phyloP scores from a whole-genome alignment of 2,113 vertebrate genomes.

The Paraplagusia blochii region DNA sequence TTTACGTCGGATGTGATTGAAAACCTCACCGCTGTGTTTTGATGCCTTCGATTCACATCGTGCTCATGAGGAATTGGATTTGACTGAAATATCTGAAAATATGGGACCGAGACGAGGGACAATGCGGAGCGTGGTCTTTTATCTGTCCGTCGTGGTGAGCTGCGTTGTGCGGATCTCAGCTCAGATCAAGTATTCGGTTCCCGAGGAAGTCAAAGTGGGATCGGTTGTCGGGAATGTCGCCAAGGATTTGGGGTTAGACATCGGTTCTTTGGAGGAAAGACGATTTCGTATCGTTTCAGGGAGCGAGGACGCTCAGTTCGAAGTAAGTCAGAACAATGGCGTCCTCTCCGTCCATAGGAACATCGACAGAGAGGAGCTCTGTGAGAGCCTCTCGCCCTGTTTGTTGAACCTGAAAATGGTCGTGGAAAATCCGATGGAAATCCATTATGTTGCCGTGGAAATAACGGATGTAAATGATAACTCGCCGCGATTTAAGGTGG shows the following conservation, averaged over 20 bases:
- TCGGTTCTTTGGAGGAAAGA: constrained; percentile 46
- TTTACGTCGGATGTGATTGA: accelerated
- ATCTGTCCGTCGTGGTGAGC: constrained; percentile 38
- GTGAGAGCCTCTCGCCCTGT: constrained; percentile 47
- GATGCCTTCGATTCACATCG: not conserved
- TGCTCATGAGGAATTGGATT: constrained; percentile 1
- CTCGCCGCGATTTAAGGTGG: constrained; percentile 56
- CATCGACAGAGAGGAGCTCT: constrained; percentile 68
- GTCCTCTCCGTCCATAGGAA: constrained; percentile 46
- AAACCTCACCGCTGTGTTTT: not conserved
- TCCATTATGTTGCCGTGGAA: constrained; percentile 67
- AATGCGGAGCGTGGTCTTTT: constrained; percentile 33
- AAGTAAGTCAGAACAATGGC: constrained; percentile 66
- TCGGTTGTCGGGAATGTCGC: constrained; percentile 69
- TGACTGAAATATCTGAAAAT: not conserved
- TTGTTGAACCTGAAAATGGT: constrained; percentile 62
- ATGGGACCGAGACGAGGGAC: constrained; percentile 63
- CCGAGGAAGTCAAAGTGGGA: constrained; percentile 63
- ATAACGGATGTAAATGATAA: constrained; percentile 69
- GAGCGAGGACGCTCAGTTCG: constrained; percentile 47
- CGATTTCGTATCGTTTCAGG: constrained; percentile 68
- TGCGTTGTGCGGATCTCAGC: constrained; percentile 31
- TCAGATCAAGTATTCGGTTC: constrained; percentile 71
- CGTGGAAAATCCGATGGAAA: constrained; percentile 68
- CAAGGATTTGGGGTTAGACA: constrained; percentile 70